These are phyloP conservation scores for Fopius arisanus DNA, from an alignment of 1,140 invertebrate species.

Conservation along the genomic window DNA sequence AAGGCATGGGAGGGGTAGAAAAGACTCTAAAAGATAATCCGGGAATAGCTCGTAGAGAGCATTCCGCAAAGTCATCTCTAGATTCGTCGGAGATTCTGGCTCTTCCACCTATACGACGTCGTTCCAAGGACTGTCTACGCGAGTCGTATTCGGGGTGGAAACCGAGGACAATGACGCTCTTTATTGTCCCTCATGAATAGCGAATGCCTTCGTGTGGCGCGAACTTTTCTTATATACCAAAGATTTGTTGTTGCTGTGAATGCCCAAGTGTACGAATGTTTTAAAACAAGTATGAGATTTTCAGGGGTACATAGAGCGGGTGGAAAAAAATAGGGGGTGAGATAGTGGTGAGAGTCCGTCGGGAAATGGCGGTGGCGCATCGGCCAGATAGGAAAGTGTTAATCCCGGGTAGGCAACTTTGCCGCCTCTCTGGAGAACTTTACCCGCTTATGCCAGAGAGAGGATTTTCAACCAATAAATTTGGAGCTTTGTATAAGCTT, in stretches of 20 bases:
- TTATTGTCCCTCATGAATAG: constrained; percentile 38
- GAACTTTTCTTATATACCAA: constrained; percentile 39
- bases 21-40: constrained; percentile 11
- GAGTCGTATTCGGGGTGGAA: constrained; percentile 13
- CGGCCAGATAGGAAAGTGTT: constrained; percentile 66
- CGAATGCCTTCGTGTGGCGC: constrained; percentile 31
- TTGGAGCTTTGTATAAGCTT: constrained; percentile 67
- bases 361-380: constrained; percentile 50
- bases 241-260: constrained; percentile 37
- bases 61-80: constrained; percentile 17
- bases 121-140: constrained; percentile 16
- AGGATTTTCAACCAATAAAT: constrained; percentile 67
- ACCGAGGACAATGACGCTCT: constrained; percentile 31
- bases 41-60: constrained; percentile 12
- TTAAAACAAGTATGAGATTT: neutral
- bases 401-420: constrained; percentile 62
- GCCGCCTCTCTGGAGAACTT: constrained; percentile 57
- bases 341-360: constrained; percentile 39
- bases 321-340: constrained; percentile 1
- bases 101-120: constrained; percentile 17
- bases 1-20: neutral
- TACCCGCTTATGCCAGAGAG: constrained; percentile 58
- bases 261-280: constrained; percentile 16
- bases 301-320: neutral
- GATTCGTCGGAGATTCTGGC: constrained; percentile 16